A percentile compares a stretch with the other conserved stretches of the same genome.
phyloP scores from a whole-genome alignment of 2,113 vertebrate species.

The Camelus dromedarius region DNA sequence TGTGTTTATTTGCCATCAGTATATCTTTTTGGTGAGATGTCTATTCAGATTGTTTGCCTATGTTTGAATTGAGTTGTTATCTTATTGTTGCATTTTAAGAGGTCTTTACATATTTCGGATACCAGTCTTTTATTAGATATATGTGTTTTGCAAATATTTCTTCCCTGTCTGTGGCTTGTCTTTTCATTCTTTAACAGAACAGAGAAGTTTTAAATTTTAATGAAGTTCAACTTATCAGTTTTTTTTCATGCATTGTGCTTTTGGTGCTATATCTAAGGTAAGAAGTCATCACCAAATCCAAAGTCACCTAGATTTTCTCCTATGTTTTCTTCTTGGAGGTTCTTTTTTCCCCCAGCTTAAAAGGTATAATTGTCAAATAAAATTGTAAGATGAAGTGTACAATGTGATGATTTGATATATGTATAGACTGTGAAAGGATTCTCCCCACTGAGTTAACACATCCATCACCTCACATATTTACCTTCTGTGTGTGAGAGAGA shows the following conservation, averaged over 20 bases:
- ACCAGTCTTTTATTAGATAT: not conserved
- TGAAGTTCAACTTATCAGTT: not conserved
- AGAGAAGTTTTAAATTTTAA: not conserved
- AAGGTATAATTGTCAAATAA: not conserved
- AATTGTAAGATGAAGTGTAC: not conserved
- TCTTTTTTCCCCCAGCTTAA: not conserved
- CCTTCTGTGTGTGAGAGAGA: not conserved
- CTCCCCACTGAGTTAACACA: not conserved
- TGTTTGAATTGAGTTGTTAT: not conserved
- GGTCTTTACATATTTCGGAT: conserved; percentile 11
- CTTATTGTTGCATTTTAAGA: conserved; percentile 10
- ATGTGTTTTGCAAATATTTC: not conserved
- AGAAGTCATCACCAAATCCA: not conserved
- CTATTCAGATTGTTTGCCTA: not conserved
- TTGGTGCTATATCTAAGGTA: not conserved
- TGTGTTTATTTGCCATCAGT: not conserved
- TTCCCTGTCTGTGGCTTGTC: not conserved
- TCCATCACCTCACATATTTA: not conserved
- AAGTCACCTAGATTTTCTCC: not conserved
- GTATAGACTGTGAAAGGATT: not conserved
- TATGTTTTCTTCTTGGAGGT: not conserved
- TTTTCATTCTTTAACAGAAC: not conserved
- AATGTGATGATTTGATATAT: not conserved
- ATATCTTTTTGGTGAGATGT: not conserved
- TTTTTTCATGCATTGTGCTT: not conserved